A percentile compares a stretch with the other conserved stretches of the same genome.
Conservation (phyloP, 2,888 invertebrate species). For the Drosophila rubida region DNA sequence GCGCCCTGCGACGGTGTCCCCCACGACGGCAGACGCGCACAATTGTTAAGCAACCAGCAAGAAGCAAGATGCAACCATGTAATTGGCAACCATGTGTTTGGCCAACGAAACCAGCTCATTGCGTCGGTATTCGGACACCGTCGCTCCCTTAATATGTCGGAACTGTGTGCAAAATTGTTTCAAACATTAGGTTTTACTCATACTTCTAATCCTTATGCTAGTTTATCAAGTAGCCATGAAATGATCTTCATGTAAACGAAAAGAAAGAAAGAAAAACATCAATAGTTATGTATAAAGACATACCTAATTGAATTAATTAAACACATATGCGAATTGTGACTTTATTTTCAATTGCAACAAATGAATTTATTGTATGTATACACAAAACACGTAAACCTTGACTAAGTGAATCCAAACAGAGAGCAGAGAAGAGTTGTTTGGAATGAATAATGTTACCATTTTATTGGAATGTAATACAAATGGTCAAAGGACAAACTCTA, state of each 20-base stretch:
- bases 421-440: not conserved
- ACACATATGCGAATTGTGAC: conserved; percentile 48
- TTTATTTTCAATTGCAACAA: conserved; percentile 49
- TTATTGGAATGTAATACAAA: not conserved
- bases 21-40: conserved; percentile 75
- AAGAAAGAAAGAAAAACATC: conserved; percentile 8
- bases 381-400: conserved; percentile 15
- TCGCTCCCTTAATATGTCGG: conserved; percentile 30
- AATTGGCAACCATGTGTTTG: conserved; percentile 14
- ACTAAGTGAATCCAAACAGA: not conserved
- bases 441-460: not conserved
- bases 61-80: conserved; percentile 11
- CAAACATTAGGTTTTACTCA: conserved; percentile 55
- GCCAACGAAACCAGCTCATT: conserved; percentile 25
- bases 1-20: conserved; percentile 78
- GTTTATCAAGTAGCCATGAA: conserved; percentile 54
- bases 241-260: conserved; percentile 51
- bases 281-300: conserved; percentile 20
- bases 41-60: conserved; percentile 51
- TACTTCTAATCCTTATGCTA: conserved; percentile 53
- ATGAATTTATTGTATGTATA: conserved; percentile 53
- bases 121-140: not conserved
- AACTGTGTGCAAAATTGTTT: conserved; percentile 68
- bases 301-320: conserved; percentile 20
- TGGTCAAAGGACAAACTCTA: not conserved